Evolutionary conservation across 1,140 invertebrate species (phyloP), one percentile per base, ranked within the genome.

Genomic region (Solenopsis invicta): DNA sequence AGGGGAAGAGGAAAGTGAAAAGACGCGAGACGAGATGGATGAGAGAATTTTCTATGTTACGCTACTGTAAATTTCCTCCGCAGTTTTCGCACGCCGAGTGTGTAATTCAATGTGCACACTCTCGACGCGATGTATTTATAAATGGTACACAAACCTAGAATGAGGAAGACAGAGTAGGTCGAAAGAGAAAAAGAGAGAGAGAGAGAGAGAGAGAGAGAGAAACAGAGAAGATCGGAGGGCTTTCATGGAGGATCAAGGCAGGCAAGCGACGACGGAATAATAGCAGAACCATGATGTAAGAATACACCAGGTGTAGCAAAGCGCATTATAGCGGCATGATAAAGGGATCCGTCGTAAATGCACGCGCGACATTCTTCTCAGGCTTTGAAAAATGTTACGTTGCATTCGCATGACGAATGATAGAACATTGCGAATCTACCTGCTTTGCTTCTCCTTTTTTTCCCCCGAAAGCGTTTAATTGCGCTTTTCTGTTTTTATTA

Each of bases 251-350:
- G 78, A 81, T 81, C 78, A 45, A 37, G 24, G 48, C 66, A 45
- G 78, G 64, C 64, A 45, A 81, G 64, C 64, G 34, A 81, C 78
- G 78, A 81, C 21, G 77, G 77, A 81, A 81, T 81, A 81, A 81
- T 81, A 81, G 78, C 50, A 41, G 52, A 71, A 81, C 64, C 66
- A 71, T 81, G 78, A 81, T 71, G 64, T 81, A 81, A 81, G 78
- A 81, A 81, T 81, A 56, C 45, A 78, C 64, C 78, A 81, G 50
- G 78, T 81, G 78, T 71, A 71, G 78, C 50, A 81, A 81, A 71
- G 64, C 78, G 66, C 50, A 81, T 81, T 71, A 81, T 81, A 81
- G 77, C 78, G 37, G 50, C 16, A 81, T 81, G 66, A 81, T 81
- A 81, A 81, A 81, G 50, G 78, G 64, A 56, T 81, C 66, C 41